phyloP scores from a whole-genome alignment of 2,888 invertebrate genomes.

The Troilus luridus region DNA sequence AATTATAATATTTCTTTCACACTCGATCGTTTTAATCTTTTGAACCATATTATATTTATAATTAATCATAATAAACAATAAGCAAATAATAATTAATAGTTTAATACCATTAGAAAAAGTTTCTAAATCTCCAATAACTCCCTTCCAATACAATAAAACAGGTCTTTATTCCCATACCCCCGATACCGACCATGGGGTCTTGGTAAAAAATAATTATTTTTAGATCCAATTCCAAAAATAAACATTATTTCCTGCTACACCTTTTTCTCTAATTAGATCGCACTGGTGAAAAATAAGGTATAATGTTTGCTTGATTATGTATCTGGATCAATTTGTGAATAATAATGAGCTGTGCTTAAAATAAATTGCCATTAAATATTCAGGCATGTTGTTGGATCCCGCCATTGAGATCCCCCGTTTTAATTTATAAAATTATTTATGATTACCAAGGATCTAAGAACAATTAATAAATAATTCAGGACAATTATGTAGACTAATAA shows the following conservation, averaged over 20 bases:
- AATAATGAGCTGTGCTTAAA: slow-evolving; percentile 16
- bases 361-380: slow-evolving; percentile 10
- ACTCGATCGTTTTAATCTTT: too few species aligned
- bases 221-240: background rate
- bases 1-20: too few species aligned
- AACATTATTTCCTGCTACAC: background rate
- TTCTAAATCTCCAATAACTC: too few species aligned
- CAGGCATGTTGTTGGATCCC: background rate
- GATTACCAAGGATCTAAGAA: background rate
- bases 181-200: too few species aligned
- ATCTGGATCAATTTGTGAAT: slow-evolving; percentile 17
- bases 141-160: too few species aligned
- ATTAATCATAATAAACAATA: too few species aligned
- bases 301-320: background rate
- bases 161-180: too few species aligned
- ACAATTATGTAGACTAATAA: background rate
- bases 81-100: too few species aligned
- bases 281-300: background rate
- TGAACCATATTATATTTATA: too few species aligned
- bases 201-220: background rate
- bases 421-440: slow-evolving; percentile 24
- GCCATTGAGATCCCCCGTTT: background rate
- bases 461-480: background rate
- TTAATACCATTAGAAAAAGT: too few species aligned
- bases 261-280: background rate